Evolutionary conservation across 2,797 vertebrate species (phyloP), one percentile per base, ranked within the genome.

Genomic region (Myoxocephalus aenaeus): DNA sequence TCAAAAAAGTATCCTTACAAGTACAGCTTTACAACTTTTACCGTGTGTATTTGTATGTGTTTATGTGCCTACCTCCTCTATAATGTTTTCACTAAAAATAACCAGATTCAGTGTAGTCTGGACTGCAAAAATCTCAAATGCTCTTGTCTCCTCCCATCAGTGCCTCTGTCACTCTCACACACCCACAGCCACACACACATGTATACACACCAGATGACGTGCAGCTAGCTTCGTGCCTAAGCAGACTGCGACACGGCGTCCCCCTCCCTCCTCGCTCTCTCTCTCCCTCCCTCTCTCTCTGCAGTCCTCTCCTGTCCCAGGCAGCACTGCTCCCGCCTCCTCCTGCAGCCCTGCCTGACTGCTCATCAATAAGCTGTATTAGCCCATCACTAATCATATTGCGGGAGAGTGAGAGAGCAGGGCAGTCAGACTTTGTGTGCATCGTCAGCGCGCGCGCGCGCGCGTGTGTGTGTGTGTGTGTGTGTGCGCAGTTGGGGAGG

Each of bases 211-310:
- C 11, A n/a, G 83, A 89, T 81, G 87, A 85, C 79, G 53, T 87
- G 83, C 86, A 82, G 81, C 69, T 17, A 40, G 77, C 73, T 74
- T 70, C 18, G 11, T 74, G 72, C 71, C 75, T 34, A 70, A 77
- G 84, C 38, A 93, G 83, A 92, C 89, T 91, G 93, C 89, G 91
- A 90, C 92, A 93, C 83, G 75, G 67, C 81, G 20, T 86, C 85
- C 79, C 67, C 34, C 73, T 64, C 81, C 48, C 68, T 65, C 85
- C 70, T 75, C 58, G 22, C 14, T 40, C 68, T 13, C 40, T 42
- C 40, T 42, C 68, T 65, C 84, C 73, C 27, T 50, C 68, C 46
- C 65, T 79, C 70, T 79, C 32, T 66, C 67, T 85, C 83, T 88
- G 82, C 80, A 77, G 83, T 84, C 48, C 66, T 58, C 61, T 65